phyloP scores from a whole-genome alignment of 1,140 invertebrate species.

The Apocrypta bakeri region DNA sequence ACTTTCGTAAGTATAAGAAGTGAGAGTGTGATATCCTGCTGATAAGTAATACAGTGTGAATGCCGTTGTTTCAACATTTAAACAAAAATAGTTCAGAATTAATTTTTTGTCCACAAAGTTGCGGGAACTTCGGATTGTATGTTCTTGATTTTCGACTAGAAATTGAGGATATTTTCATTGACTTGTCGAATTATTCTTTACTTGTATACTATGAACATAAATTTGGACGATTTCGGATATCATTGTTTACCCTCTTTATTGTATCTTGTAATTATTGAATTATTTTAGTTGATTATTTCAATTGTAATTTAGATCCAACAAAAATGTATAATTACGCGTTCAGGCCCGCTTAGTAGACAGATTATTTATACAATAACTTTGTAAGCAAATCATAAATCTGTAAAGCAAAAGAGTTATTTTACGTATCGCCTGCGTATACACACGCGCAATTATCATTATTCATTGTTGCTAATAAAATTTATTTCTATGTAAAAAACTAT shows the following conservation, averaged over 20 bases:
- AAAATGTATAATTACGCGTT: neutral
- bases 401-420: slow-evolving; percentile 47
- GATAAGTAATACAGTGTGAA: neutral
- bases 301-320: slow-evolving; percentile 9
- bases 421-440: slow-evolving; percentile 36
- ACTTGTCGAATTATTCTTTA: slow-evolving; percentile 2
- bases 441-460: slow-evolving; percentile 25
- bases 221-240: slow-evolving; percentile 28
- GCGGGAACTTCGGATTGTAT: neutral
- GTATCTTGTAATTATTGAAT: slow-evolving; percentile 23
- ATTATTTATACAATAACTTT: slow-evolving; percentile 27
- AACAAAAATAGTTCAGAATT: neutral
- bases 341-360: slow-evolving; percentile 24
- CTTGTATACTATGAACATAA: slow-evolving; percentile 43
- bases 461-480: slow-evolving; percentile 42
- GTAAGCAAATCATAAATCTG: slow-evolving; percentile 24
- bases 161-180: slow-evolving; percentile 17
- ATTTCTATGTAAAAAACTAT: slow-evolving; percentile 46
- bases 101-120: neutral
- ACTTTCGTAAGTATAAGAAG: slow-evolving; percentile 12
- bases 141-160: slow-evolving; percentile 23
- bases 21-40: neutral
- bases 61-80: neutral
- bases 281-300: slow-evolving; percentile 14
- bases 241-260: slow-evolving; percentile 15